Evolutionary conservation across 2,888 invertebrate species (phyloP), one percentile per base, ranked within the genome.

Genomic region (Leptopterna dolabrata): DNA sequence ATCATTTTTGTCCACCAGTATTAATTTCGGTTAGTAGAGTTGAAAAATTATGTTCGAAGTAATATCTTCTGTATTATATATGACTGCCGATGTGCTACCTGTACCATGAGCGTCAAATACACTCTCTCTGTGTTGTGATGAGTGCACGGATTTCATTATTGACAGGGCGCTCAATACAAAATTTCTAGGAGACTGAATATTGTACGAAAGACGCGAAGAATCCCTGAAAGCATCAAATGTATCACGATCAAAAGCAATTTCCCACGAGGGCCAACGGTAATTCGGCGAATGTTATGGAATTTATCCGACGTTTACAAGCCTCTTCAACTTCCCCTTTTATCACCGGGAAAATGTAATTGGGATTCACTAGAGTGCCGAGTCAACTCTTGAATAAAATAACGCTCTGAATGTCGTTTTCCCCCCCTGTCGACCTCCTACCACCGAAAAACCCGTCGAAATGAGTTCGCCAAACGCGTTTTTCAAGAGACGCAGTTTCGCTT

Each of bases 321-420:
- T 24, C 45, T 78, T 78, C 63, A 63, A 63, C 63, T 1, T 76
- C 27, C 47, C 24, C 47, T 45, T 45, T 45, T 78, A 78, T 45
- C 45, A 78, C 45, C 43, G 78, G 78, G 73, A 19, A 78, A 78
- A 78, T 78, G 78, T 78, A 78, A 78, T 78, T 78, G 78, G 78
- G 78, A 78, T 78, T 78, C 45, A 78, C 78, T 78, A 78, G 78
- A 78, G 78, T 78, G 78, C 78, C 78, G 78, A 78, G 78, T 78
- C 78, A 78, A 78, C 78, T 78, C 78, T 78, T 45, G 78, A 78
- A 78, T 78, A 78, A 78, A 78, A 78, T 78, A 78, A 45, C 78
- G 78, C 45, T 71, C 55, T 24, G 71, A 4, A 24, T 27, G 14
- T 27, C 3, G 16, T 55, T 55, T 55, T 27, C 11, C 43, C 4